A percentile compares a stretch with the other conserved stretches of the same genome.
Conservation (phyloP, 2,113 vertebrate species). For the Proterorhinus semilunaris region DNA sequence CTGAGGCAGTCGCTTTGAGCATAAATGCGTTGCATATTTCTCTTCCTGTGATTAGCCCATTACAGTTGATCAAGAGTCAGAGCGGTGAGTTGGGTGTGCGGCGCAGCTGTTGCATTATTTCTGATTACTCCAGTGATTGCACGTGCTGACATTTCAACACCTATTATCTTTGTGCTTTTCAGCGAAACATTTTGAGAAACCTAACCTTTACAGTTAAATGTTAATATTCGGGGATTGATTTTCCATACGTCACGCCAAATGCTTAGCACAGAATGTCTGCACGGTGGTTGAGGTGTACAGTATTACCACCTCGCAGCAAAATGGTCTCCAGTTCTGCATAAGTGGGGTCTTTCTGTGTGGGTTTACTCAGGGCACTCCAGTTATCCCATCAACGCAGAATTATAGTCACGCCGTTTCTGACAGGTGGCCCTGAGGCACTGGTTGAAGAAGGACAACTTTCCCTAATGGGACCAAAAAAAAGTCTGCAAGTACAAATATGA, state of each 20-base stretch:
- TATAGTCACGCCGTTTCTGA: too few species aligned
- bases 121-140: background rate
- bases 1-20: background rate
- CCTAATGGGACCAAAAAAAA: too few species aligned
- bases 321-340: too few species aligned
- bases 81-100: background rate
- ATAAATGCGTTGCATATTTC: constrained; percentile 1
- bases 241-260: background rate
- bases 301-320: too few species aligned
- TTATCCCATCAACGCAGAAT: too few species aligned
- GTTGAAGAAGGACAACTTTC: too few species aligned
- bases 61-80: constrained; percentile 14
- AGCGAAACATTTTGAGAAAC: background rate
- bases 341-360: too few species aligned
- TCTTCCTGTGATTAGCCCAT: background rate
- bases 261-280: constrained; percentile 1
- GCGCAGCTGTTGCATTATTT: background rate
- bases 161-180: background rate
- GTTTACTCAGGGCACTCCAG: too few species aligned
- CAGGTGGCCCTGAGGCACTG: too few species aligned
- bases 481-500: too few species aligned
- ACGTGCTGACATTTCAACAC: constrained; percentile 1
- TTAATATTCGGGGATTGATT: background rate
- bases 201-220: background rate
- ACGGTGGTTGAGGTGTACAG: too few species aligned